Evolutionary conservation across 2,113 vertebrate species (phyloP).

Genomic region (Vicugna pacos): DNA sequence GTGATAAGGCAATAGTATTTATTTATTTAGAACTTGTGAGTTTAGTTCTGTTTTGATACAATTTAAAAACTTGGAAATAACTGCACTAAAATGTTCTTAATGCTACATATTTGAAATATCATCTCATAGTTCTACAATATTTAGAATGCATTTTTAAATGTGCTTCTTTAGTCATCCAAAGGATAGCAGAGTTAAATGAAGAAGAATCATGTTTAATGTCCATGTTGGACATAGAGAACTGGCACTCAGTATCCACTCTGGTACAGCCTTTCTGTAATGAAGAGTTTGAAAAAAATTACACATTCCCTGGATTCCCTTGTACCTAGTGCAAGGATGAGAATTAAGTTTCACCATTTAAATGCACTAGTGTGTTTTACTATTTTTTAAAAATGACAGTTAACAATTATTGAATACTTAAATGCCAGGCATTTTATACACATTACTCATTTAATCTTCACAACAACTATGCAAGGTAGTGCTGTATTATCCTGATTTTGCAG

Average conservation of each 20-base stretch:
- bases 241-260: not conserved
- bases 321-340: constrained; percentile 18
- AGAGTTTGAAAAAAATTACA: constrained; percentile 36
- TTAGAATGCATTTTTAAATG: constrained; percentile 33
- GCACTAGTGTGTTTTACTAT: not conserved
- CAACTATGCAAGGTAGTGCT: not conserved
- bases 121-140: constrained; percentile 21
- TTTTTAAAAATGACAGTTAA: not conserved
- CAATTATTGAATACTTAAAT: constrained; percentile 45
- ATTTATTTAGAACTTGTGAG: not conserved
- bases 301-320: not conserved
- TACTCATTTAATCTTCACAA: constrained; percentile 31
- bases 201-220: not conserved
- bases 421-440: not conserved
- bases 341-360: constrained; percentile 29
- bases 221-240: not conserved
- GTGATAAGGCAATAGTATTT: not conserved
- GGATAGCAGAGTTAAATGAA: not conserved
- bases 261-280: not conserved
- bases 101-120: constrained; percentile 35
- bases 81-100: constrained; percentile 43
- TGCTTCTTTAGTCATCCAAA: not conserved
- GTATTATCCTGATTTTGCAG: constrained; percentile 11
- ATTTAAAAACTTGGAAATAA: constrained; percentile 7
- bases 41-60: not conserved